Evolutionary conservation across 1,140 invertebrate species (phyloP).

Genomic region (Cryptotermes secundus): DNA sequence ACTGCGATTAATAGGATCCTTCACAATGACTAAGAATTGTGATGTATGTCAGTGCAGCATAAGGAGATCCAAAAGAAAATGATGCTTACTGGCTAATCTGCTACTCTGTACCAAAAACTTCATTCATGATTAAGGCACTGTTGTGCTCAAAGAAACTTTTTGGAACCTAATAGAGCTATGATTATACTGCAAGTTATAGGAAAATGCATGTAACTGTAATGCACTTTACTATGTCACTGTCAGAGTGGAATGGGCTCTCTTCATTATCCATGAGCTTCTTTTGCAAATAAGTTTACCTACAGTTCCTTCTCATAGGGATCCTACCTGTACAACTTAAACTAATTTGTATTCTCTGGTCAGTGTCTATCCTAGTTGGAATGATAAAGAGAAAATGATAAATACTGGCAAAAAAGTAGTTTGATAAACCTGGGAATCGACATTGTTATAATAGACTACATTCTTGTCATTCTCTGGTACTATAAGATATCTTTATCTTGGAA

Average conservation of each 20-base stretch:
- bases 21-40: neutral
- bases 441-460: neutral
- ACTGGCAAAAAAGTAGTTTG: neutral
- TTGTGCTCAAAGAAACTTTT: neutral
- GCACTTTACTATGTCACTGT: neutral
- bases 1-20: too few relatives aligned
- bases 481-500: neutral
- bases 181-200: neutral
- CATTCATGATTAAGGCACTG: neutral
- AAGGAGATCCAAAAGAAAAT: neutral
- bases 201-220: neutral
- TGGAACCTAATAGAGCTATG: neutral
- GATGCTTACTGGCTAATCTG: neutral
- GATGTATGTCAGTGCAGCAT: neutral
- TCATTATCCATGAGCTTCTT: neutral
- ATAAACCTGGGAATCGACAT: neutral
- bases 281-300: neutral
- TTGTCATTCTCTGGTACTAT: neutral
- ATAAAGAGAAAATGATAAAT: neutral
- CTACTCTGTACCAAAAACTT: neutral
- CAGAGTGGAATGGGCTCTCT: neutral
- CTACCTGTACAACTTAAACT: neutral
- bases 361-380: neutral
- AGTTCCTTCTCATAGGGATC: neutral
- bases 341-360: neutral